These are phyloP conservation scores for Campylomormyrus tamandua DNA, from an alignment of 2,113 vertebrate genomes.

Conservation along the genomic window DNA sequence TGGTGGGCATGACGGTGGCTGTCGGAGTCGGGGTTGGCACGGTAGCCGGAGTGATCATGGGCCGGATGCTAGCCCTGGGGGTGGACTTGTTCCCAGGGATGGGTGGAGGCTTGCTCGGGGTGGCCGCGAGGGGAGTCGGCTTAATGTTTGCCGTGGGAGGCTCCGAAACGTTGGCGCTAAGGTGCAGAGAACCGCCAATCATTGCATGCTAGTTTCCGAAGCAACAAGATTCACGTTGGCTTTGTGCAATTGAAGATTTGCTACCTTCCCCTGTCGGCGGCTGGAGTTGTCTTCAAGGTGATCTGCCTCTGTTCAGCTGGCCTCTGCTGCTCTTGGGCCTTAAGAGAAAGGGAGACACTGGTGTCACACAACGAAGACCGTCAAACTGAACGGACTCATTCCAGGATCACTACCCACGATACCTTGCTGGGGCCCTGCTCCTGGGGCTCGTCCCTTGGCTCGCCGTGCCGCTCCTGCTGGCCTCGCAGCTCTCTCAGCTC, in stretches of 20 bases:
- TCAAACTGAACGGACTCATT: neutral
- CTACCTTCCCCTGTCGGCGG: conserved; percentile 90
- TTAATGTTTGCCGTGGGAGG: conserved; percentile 97
- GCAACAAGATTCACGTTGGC: neutral
- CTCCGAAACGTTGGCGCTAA: conserved; percentile 83
- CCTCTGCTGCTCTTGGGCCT: conserved; percentile 88
- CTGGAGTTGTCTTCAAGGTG: conserved; percentile 80
- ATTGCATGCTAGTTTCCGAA: no score
- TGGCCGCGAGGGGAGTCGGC: conserved; percentile 87
- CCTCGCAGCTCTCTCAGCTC: conserved; percentile 77
- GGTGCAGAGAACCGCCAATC: conserved; percentile 1
- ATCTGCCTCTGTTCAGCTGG: conserved; percentile 73
- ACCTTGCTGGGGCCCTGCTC: conserved; percentile 85
- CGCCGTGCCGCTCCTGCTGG: conserved; percentile 87
- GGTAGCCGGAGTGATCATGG: conserved; percentile 92
- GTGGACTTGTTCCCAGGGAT: conserved; percentile 90
- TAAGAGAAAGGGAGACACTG: conserved; percentile 13
- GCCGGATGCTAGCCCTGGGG: conserved; percentile 91
- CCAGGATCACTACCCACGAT: neutral
- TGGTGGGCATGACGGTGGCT: conserved; percentile 97
- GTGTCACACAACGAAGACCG: neutral
- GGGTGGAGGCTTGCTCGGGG: conserved; percentile 84
- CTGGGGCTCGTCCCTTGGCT: conserved; percentile 82
- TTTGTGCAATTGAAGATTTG: conserved; percentile 25
- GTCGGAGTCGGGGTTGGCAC: conserved; percentile 91